Percentiles rank a stretch among this genome's conserved stretches.
phyloP scores from a whole-genome alignment of 2,113 vertebrate genomes.

The Malaclemys terrapin region DNA sequence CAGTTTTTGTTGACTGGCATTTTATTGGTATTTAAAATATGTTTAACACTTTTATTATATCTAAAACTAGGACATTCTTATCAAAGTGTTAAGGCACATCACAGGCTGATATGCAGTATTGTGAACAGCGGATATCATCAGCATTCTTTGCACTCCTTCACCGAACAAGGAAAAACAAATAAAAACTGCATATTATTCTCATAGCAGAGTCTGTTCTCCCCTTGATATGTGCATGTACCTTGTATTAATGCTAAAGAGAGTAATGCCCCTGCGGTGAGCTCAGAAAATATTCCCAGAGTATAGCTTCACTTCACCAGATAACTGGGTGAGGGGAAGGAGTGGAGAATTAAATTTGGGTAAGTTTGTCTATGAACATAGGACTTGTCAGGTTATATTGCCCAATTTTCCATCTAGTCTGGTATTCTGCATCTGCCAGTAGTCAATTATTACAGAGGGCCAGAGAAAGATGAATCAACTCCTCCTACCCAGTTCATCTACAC shows the following conservation, averaged over 20 bases:
- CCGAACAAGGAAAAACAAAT: background rate
- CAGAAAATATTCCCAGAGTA: background rate
- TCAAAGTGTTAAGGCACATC: background rate
- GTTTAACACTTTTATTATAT: background rate
- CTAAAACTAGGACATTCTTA: background rate
- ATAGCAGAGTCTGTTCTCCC: background rate
- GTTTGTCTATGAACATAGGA: background rate
- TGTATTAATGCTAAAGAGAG: background rate
- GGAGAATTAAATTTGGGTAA: rapidly evolving
- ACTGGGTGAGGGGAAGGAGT: background rate
- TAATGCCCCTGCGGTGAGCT: background rate
- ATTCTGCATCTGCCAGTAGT: background rate
- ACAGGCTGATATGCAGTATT: background rate
- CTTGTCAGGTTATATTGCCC: background rate
- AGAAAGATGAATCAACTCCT: background rate
- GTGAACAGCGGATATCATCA: background rate
- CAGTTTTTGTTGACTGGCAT: background rate
- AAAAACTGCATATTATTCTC: background rate
- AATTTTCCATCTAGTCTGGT: background rate
- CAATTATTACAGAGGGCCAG: background rate
- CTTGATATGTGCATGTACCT: background rate
- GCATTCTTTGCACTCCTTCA: background rate
- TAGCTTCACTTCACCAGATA: background rate
- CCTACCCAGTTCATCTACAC: background rate
- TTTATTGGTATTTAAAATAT: background rate